phyloP scores from a whole-genome alignment of 92 coral and sea anemone genomes.

The Virgularia gustaviana region DNA sequence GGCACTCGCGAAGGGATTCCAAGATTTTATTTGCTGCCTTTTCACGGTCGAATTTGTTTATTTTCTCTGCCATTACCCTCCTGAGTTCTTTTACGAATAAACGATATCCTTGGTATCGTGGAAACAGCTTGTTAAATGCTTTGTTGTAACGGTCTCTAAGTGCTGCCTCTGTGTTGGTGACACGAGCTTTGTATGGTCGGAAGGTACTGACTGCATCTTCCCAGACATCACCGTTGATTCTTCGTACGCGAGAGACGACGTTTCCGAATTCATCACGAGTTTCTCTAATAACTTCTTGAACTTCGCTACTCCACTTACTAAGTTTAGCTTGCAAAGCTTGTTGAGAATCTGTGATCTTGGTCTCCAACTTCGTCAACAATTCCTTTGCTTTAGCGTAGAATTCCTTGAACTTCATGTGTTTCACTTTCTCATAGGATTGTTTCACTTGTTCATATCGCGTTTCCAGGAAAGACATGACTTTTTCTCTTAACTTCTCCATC shows the following conservation, averaged over 20 bases:
- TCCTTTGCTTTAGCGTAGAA: slow-evolving; percentile 12
- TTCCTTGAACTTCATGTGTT: slow-evolving; percentile 76
- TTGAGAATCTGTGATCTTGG: neutral
- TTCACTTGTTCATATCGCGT: slow-evolving; percentile 23
- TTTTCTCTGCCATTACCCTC: too few species aligned
- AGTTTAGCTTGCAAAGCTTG: neutral
- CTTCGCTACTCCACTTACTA: neutral
- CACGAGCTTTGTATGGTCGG: neutral
- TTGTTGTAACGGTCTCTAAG: neutral
- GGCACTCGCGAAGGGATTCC: neutral
- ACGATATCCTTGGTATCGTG: slow-evolving; percentile 6
- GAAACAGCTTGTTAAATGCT: neutral
- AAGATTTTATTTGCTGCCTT: neutral
- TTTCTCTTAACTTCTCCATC: neutral
- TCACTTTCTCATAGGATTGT: slow-evolving; percentile 61
- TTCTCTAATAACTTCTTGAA: neutral
- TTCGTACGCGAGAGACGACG: neutral
- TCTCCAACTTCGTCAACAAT: neutral
- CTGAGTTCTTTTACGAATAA: too few species aligned
- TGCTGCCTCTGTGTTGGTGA: slow-evolving; percentile 16
- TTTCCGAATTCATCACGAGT: neutral
- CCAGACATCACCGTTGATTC: slow-evolving; percentile 9
- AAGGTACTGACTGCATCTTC: slow-evolving; percentile 27
- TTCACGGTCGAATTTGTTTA: slow-evolving; percentile 6
- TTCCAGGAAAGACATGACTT: slow-evolving; percentile 1